Evolutionary conservation across 1,140 invertebrate species (phyloP).

Genomic region (Penaeus vannamei): DNA sequence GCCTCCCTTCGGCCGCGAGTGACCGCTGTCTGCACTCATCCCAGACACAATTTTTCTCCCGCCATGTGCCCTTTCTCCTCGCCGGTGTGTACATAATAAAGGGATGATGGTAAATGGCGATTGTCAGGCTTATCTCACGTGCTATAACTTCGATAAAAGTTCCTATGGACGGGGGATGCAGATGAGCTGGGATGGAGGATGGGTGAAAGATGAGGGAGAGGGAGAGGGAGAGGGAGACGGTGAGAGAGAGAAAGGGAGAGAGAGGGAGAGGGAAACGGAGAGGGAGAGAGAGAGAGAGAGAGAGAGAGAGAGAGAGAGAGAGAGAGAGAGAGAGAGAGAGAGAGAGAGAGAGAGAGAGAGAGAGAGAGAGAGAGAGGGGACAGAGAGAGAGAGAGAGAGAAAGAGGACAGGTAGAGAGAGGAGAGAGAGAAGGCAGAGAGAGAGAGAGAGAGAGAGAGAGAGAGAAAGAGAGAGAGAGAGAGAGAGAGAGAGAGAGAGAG

Average conservation of each 20-base stretch:
- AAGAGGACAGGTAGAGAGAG: neutral
- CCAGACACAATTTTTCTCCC: too few species aligned
- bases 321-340: neutral
- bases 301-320: constrained; percentile 23
- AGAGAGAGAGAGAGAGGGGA: constrained; percentile 29
- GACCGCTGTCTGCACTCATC: too few species aligned
- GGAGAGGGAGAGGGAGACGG: neutral
- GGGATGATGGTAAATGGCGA: too few species aligned
- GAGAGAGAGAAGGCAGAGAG: constrained; percentile 31
- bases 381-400: neutral
- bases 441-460: constrained; percentile 37
- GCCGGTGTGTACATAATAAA: too few species aligned
- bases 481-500: too few species aligned
- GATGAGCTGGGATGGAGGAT: neutral
- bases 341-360: constrained; percentile 28
- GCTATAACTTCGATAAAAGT: too few species aligned
- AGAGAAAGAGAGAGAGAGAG: neutral
- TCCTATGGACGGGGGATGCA: too few species aligned
- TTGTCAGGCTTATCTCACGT: too few species aligned
- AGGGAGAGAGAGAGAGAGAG: neutral
- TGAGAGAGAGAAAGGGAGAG: neutral
- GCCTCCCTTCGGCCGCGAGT: too few species aligned
- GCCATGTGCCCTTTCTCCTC: too few species aligned
- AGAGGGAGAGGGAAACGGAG: neutral
- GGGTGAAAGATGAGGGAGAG: constrained; percentile 3